A percentile compares a stretch with the other conserved stretches of the same genome.
Conservation (phyloP, 2,888 invertebrate genomes). For the Spisula solida region DNA sequence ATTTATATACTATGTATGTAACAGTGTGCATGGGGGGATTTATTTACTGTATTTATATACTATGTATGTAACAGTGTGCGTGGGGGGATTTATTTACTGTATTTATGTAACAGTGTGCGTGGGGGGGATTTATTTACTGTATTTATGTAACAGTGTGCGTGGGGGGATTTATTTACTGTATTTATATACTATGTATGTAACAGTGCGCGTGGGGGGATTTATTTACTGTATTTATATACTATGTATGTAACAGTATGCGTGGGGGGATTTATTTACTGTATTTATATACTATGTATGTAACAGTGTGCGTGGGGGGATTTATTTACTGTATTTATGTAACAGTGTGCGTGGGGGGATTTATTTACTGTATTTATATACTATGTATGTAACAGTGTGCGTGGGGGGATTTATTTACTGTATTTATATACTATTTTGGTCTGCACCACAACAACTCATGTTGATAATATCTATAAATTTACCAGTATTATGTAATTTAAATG, state of each 20-base stretch:
- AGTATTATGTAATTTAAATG: no score
- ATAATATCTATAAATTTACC: constrained; percentile 16
- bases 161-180: background rate
- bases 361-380: background rate
- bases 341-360: background rate
- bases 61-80: background rate
- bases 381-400: background rate
- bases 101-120: background rate
- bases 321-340: background rate
- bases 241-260: background rate
- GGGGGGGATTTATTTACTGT: background rate
- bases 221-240: background rate
- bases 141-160: background rate
- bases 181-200: no score
- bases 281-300: no score
- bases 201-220: background rate
- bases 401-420: background rate
- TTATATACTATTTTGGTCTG: background rate
- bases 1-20: no score
- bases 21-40: background rate
- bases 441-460: background rate
- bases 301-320: background rate
- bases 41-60: background rate
- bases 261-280: background rate
- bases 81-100: background rate